These are phyloP conservation scores for Morus bassanus DNA, from an alignment of 2,797 vertebrate species.

Conservation along the genomic window DNA sequence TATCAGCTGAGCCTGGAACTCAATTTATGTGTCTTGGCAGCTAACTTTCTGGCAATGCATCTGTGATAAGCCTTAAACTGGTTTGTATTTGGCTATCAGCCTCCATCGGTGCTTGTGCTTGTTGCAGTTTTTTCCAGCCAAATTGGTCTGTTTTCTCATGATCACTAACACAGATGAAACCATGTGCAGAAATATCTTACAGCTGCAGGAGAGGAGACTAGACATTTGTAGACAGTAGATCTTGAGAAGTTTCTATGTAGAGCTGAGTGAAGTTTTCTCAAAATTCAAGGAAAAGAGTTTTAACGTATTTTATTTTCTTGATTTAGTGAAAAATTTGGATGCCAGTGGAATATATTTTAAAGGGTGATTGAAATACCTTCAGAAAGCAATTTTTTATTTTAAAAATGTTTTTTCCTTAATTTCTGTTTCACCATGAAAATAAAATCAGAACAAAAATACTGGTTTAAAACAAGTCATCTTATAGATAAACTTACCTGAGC, in stretches of 20 bases:
- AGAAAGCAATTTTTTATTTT: neutral
- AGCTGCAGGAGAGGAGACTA: neutral
- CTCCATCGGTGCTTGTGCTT: accelerated
- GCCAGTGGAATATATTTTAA: neutral
- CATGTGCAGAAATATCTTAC: neutral
- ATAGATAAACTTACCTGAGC: neutral
- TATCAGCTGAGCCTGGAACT: neutral
- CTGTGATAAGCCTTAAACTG: neutral
- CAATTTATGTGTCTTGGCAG: neutral
- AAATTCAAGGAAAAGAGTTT: neutral
- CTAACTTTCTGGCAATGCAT: neutral
- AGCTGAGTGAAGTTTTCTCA: neutral
- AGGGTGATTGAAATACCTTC: neutral
- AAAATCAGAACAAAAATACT: neutral
- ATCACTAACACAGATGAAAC: neutral
- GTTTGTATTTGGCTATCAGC: neutral
- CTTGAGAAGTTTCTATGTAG: neutral
- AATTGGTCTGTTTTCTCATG: neutral
- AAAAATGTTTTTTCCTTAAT: neutral
- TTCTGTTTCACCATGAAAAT: neutral
- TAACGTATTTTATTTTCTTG: neutral
- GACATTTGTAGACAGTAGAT: neutral
- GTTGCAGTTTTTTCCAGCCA: neutral
- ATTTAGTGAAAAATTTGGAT: neutral
- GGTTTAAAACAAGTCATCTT: accelerated